These are phyloP conservation scores for Athalia circularis DNA, from an alignment of 2,888 invertebrate species.

Conservation along the genomic window DNA sequence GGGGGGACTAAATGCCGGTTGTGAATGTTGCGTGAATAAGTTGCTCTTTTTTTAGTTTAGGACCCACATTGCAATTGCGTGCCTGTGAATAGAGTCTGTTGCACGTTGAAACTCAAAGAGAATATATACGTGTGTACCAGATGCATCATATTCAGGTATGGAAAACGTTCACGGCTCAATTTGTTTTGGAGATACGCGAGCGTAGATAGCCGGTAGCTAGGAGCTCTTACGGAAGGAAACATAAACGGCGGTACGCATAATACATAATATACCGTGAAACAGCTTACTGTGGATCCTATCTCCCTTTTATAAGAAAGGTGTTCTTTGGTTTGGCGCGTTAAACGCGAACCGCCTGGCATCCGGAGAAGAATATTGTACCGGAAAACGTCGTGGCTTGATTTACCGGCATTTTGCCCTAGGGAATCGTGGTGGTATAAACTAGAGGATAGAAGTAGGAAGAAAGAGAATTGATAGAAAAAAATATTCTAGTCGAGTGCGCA, in stretches of 20 bases:
- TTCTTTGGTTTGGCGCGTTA: conserved; percentile 13
- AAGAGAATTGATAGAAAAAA: conserved; percentile 52
- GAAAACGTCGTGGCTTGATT: conserved; percentile 55
- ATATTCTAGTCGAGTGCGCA: conserved; percentile 39
- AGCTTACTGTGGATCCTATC: conserved; percentile 43
- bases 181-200: conserved; percentile 37
- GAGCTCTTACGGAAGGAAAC: conserved; percentile 40
- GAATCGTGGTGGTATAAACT: conserved; percentile 56
- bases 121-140: background rate
- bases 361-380: conserved; percentile 46
- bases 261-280: conserved; percentile 42
- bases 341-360: conserved; percentile 32
- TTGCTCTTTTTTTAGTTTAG: too few species aligned
- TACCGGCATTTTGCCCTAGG: conserved; percentile 51
- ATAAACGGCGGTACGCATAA: conserved; percentile 37
- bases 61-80: background rate
- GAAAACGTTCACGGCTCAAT: conserved; percentile 33
- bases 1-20: too few species aligned
- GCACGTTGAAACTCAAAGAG: background rate
- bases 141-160: conserved; percentile 21
- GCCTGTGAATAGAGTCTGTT: background rate
- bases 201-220: conserved; percentile 11
- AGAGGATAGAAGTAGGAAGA: conserved; percentile 46
- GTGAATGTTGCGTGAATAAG: too few species aligned
- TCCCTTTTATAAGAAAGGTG: conserved; percentile 7